Evolutionary conservation across 2,113 vertebrate genomes (phyloP), one percentile per base, ranked within the genome.

Genomic region (Rhinoderma darwinii): DNA sequence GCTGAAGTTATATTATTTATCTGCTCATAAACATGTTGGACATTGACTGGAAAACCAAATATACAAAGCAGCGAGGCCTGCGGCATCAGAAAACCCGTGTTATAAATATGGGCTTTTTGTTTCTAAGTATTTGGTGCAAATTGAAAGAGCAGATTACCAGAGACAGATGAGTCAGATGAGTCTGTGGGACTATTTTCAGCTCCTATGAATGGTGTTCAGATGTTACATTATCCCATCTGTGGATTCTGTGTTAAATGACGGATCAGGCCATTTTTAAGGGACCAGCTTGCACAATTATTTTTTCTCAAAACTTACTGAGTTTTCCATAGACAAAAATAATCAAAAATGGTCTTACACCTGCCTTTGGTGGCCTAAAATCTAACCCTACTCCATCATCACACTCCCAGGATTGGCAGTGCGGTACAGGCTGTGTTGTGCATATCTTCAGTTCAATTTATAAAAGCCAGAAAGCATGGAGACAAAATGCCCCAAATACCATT

Each of bases 1-100:
- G 63, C 81, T 68, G 63, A 30, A 50, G 61, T 15, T 70, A 17
- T 51, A 70, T 83, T 72, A 83, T 83, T 47, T 83, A 83, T 37
- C 81, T 50, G 41, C 81, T 35, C 59, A 72, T 83, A 83, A 50
- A 83, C 63, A 70, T 70, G 59, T 47, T 47, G 59, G 41, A 68
- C 81, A 72, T 68, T 14, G 61, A 47, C 81, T 70, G 63, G 43
- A 44, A 70, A 83, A 35, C 27, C 81, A 83, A 70, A 83, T 18
- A 83, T 37, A 70, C 30, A 51, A 51, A 72, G 37, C 37, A 12
- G 68, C 3, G 37, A 0, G n/a, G 37, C 25, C 20, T 44, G 14
- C 20, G 30, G 47, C 54, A 30, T 4, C 17, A 63, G 15, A 30
- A 37, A 22, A 6, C 27, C 6, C 27, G 8, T 30, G 8, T 20